Conservation (phyloP, 1,140 invertebrate species). For the Scaptodrosophila lebanonensis region DNA sequence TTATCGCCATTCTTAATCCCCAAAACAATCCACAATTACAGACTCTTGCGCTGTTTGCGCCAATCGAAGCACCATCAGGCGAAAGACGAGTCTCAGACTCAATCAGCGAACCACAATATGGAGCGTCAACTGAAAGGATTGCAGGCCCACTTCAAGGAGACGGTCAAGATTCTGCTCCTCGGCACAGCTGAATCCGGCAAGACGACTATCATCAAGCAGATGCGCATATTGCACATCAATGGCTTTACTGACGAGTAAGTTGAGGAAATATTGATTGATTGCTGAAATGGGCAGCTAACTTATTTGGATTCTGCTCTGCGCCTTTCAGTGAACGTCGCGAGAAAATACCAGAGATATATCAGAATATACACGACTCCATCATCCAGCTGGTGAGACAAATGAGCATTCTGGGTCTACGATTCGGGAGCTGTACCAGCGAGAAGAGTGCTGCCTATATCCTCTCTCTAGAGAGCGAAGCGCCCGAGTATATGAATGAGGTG, state of each 20-base stretch:
- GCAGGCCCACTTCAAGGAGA: constrained; percentile 50
- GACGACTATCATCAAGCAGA: constrained; percentile 89
- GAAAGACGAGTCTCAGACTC: no score
- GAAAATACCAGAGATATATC: constrained; percentile 81
- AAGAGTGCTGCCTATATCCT: constrained; percentile 80
- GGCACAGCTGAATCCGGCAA: constrained; percentile 85
- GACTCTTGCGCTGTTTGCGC: constrained; percentile 72
- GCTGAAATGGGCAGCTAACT: neutral
- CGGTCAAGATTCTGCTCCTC: constrained; percentile 83
- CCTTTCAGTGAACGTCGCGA: constrained; percentile 80
- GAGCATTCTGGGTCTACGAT: constrained; percentile 78
- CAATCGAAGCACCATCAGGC: constrained; percentile 28
- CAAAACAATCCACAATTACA: no score
- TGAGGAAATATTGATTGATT: neutral
- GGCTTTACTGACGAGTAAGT: constrained; percentile 83
- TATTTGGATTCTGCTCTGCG: neutral
- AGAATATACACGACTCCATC: constrained; percentile 84
- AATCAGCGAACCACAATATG: constrained; percentile 26
- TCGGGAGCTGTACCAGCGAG: constrained; percentile 78
- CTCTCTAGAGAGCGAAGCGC: constrained; percentile 78
- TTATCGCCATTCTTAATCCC: constrained; percentile 20
- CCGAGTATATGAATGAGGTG: constrained; percentile 79
- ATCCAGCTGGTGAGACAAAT: constrained; percentile 81
- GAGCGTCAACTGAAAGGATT: constrained; percentile 56
- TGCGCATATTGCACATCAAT: constrained; percentile 87